Evolutionary conservation across 30 jellyfish, hydroid and myxozoan genomes (phyloP).

Genomic region (Rhopilema esculentum): DNA sequence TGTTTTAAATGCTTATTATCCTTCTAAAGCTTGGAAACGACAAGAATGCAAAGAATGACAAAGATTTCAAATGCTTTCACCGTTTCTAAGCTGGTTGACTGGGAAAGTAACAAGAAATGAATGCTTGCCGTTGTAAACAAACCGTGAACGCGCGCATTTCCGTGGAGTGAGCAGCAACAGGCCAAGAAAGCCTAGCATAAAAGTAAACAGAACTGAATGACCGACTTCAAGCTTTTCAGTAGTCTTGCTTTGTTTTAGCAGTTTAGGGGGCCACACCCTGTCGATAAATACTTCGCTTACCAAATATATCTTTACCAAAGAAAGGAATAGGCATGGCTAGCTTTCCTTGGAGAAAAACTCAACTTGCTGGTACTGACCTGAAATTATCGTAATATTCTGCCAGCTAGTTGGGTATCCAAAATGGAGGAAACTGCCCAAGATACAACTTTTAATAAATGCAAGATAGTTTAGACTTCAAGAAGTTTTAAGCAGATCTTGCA

Average conservation of each 20-base stretch:
- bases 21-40: background rate
- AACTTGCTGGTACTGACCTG: too few relatives aligned
- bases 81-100: background rate
- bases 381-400: background rate
- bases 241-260: background rate
- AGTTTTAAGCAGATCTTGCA: too few relatives aligned
- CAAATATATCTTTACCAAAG: background rate
- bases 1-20: background rate
- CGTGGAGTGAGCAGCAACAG: background rate
- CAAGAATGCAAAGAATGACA: background rate
- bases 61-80: background rate
- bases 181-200: background rate
- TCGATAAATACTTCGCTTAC: background rate
- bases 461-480: too few relatives aligned
- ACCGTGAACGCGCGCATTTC: background rate
- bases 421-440: background rate
- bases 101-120: background rate
- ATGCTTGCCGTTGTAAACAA: background rate
- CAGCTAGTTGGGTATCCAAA: background rate
- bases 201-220: background rate
- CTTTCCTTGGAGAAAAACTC: too few relatives aligned
- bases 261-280: background rate
- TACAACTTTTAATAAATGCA: too few relatives aligned
- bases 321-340: too few relatives aligned
- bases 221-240: background rate